Percentiles rank a stretch among this genome's conserved stretches.
Conservation (phyloP, 2,888 invertebrate genomes). For the Dendrolimus houi region DNA sequence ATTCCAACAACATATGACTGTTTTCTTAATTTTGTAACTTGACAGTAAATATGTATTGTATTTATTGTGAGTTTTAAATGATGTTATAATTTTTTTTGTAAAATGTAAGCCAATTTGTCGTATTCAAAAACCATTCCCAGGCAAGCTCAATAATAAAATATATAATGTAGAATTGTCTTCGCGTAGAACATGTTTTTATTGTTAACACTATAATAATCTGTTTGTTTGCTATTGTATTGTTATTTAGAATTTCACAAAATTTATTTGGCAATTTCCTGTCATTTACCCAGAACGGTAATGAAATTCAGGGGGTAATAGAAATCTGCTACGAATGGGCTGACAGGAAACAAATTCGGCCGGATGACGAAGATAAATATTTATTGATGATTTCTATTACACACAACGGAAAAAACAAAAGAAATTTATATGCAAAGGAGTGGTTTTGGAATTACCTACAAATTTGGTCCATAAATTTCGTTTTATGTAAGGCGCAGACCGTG, state of each 20-base stretch:
- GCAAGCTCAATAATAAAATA: no score
- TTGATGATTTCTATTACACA: conserved; percentile 20
- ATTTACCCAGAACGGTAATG: conserved; percentile 14
- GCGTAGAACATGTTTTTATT: no score
- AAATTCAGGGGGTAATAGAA: conserved; percentile 23
- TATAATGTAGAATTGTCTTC: no score
- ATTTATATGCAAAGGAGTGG: conserved; percentile 22
- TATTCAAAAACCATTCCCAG: no score
- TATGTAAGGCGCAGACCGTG: background rate
- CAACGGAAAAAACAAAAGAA: conserved; percentile 14
- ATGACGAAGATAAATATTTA: conserved; percentile 26
- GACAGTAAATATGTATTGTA: no score
- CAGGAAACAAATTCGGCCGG: conserved; percentile 20
- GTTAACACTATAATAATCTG: no score
- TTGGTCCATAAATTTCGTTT: background rate
- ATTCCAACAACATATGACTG: no score
- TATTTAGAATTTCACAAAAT: conserved; percentile 4
- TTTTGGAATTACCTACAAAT: conserved; percentile 12
- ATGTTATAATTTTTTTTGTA: no score
- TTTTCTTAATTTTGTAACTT: no score
- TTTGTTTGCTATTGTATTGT: background rate
- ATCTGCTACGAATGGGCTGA: conserved; percentile 20
- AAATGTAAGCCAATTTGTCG: no score
- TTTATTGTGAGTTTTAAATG: no score
- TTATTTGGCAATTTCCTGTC: conserved; percentile 17